Evolutionary conservation across 1,140 invertebrate genomes (phyloP), one percentile per base, ranked within the genome.

Genomic region (Bombyx mandarina): DNA sequence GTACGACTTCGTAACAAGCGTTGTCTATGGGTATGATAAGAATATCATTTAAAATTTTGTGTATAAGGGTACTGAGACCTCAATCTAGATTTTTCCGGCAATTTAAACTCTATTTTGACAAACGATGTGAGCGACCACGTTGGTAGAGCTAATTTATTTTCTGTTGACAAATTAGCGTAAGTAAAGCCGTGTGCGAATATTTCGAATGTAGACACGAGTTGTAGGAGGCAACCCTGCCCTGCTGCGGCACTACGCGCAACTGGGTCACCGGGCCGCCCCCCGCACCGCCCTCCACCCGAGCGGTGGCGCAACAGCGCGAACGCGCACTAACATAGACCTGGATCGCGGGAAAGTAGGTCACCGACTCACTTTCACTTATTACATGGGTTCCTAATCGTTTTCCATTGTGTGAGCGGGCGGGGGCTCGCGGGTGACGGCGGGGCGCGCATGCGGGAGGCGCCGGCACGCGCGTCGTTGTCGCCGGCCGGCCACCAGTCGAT

Each of bases 331-430:
- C 90, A 91, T 91, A 91, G 90, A 91, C 90, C 89, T 90, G 90
- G 88, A 90, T 91, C 85, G 87, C 88, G 88, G 88, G 89, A 91
- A 91, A 91, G 89, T 91, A 84, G 90, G 90, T 91, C 90, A 90
- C 88, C 88, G 82, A 89, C 86, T 90, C 90, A 91, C 90, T 91
- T 91, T 91, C 90, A 91, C 90, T 90, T 90, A 91, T 91, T 91
- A 90, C 90, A 90, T 89, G 89, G 89, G 82, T 84, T 88, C 85
- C 88, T 90, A 89, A 90, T 90, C 89, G 89, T 90, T 90, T 89
- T 90, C 88, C 89, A 89, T 90, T 90, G 89, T 90, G 87, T 79
- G 82, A 85, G 86, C 82, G 85, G 79, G 82, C 75, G 79, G 79
- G 73, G 71, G 75, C 76, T 68, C 79, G 71, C 80, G 86, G 75